Evolutionary conservation across 1,140 invertebrate genomes (phyloP).

Genomic region (Drosophila orosa): DNA sequence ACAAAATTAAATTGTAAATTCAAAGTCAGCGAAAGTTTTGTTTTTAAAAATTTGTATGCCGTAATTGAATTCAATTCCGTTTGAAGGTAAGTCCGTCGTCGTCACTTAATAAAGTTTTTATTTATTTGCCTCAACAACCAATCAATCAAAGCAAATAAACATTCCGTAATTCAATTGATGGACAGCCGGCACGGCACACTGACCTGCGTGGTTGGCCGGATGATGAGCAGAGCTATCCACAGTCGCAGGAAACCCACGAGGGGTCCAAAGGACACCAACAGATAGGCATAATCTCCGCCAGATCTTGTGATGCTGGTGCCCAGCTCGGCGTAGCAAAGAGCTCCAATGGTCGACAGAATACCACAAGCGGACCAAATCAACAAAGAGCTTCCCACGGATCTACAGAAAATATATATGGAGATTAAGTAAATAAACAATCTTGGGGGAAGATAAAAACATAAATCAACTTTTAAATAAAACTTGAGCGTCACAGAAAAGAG

Average conservation of each 20-base stretch:
- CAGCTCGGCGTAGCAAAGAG: constrained; percentile 94
- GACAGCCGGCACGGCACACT: constrained; percentile 18
- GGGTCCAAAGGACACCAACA: constrained; percentile 94
- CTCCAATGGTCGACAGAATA: constrained; percentile 90
- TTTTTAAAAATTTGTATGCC: not conserved
- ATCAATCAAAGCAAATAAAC: constrained; percentile 44
- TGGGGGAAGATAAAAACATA: not conserved
- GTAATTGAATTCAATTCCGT: constrained; percentile 54
- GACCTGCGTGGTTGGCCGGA: constrained; percentile 90
- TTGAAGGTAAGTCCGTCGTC: constrained; percentile 38
- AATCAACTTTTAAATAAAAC: not conserved
- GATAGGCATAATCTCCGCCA: constrained; percentile 95
- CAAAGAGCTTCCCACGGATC: constrained; percentile 89
- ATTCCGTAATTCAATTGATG: constrained; percentile 53
- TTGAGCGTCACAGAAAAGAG: not conserved
- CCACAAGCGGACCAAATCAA: constrained; percentile 91
- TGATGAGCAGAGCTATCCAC: constrained; percentile 94
- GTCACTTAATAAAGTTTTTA: constrained; percentile 46
- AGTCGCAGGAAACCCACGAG: constrained; percentile 93
- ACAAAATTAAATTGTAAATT: constrained; percentile 4
- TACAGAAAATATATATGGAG: constrained; percentile 65
- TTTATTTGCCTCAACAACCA: constrained; percentile 45
- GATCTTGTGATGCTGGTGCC: constrained; percentile 92
- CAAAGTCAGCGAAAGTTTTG: constrained; percentile 42
- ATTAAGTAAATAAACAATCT: constrained; percentile 3